Evolutionary conservation across 2,113 vertebrate genomes (phyloP).

Genomic region (Labeo rohita): DNA sequence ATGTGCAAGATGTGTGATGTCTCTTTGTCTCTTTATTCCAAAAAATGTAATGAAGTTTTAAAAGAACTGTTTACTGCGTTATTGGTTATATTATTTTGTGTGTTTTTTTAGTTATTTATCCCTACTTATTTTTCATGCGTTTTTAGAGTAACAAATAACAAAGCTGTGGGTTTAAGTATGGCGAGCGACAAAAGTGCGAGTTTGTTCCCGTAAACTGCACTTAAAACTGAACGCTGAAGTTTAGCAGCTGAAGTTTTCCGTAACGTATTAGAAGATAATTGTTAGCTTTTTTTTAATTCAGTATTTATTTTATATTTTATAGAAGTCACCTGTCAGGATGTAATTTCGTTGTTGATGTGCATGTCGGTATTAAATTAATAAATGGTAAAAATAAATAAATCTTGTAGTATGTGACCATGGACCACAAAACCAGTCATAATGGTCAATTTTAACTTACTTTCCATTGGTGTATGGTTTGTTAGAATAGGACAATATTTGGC

Average conservation of each 20-base stretch:
- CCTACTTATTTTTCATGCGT: neutral
- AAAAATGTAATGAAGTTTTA: neutral
- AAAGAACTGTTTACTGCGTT: neutral
- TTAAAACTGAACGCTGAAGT: neutral
- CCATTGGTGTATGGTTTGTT: too few species aligned
- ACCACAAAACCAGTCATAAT: too few species aligned
- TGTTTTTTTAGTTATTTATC: neutral
- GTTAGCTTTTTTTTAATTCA: neutral
- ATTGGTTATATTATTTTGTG: neutral
- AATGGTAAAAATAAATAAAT: neutral
- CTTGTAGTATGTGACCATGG: too few species aligned
- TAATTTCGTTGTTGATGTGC: neutral
- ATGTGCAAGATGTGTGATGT: neutral
- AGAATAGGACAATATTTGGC: too few species aligned
- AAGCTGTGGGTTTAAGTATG: neutral
- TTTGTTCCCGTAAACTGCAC: too few species aligned
- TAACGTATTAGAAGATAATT: neutral
- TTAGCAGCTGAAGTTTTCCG: neutral
- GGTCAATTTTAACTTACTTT: too few species aligned
- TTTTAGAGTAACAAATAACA: neutral
- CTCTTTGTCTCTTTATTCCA: neutral
- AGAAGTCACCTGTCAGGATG: neutral
- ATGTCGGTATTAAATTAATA: neutral
- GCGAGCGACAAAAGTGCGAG: neutral
- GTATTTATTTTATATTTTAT: neutral